Base-by-base conservation (phyloP, 1,140 invertebrate genomes). In the Tetramorium parvispinum region DNA sequence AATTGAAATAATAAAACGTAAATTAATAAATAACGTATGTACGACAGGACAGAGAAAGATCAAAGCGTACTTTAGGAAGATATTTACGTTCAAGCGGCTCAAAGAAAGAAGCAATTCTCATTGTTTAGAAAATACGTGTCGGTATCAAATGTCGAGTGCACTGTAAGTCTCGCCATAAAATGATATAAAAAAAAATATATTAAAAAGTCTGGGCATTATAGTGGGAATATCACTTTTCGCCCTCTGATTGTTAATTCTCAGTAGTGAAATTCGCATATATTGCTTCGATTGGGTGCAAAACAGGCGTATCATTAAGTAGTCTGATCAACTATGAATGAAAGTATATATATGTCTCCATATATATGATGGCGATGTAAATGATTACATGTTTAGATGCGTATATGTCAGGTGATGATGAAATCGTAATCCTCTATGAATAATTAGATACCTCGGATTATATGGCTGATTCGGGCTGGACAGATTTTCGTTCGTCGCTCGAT, bases 401-500 rank as follows among this genome's bases (percentile, higher is more conserved):
- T 70, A 24, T 11, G 55, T 55, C 1, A n/a, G 46, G 66, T 79
- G 49, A 49, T 27, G 24, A 53, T 73, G 6, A 32, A 24, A 11
- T 76, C 16, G 13, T 6, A 57, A 53, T 16, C 49, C 37, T 16
- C 21, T 40, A 49, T 10, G 4, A n/a, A 40, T 65, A 79, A 89
- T 65, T 24, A 82, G 24, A 1, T 95, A 95, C 94, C 94, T 95
- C 85, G 94, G 94, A 93, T 95, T 95, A 90, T 95, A 95, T 70
- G 94, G 94, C 88, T 95, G 95, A 92, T 93, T 95, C 61, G 94
- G 95, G 90, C 94, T 95, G 82, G 94, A 92, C 78, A 95, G 91
- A 75, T 87, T 97, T 89, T 98, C 97, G 18, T 96, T 96, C 16
- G 96, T 95, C 85, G 96, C 96, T 95, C 97, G 96, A 92, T 97